Evolutionary conservation across 2,113 vertebrate genomes (phyloP).

Genomic region (Anhinga anhinga): DNA sequence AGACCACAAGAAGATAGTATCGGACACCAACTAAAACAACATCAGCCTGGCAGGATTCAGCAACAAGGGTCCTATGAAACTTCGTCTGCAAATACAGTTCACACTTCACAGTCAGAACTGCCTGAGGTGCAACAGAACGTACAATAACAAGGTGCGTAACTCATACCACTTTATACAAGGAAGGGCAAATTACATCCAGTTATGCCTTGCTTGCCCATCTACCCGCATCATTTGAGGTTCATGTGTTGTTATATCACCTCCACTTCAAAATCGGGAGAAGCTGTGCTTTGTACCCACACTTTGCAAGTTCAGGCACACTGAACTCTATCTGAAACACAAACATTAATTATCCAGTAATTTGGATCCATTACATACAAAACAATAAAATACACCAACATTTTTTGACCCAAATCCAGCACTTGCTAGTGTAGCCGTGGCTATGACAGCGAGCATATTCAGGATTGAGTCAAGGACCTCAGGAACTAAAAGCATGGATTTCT

Average conservation of each 20-base stretch:
- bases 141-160: neutral
- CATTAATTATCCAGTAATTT: neutral
- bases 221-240: neutral
- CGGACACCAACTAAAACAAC: rapidly evolving
- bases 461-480: neutral
- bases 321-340: neutral
- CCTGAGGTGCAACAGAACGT: neutral
- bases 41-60: neutral
- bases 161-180: neutral
- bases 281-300: neutral
- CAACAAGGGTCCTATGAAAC: neutral
- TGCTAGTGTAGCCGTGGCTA: neutral
- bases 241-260: neutral
- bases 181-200: neutral
- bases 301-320: neutral
- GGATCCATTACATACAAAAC: neutral
- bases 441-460: neutral
- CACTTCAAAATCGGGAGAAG: neutral
- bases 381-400: neutral
- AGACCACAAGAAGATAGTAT: neutral
- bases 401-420: neutral
- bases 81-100: neutral
- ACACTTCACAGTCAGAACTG: neutral
- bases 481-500: neutral
- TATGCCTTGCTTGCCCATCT: neutral